Evolutionary conservation across 2,797 vertebrate species (phyloP).

Genomic region (Eptatretus atami): DNA sequence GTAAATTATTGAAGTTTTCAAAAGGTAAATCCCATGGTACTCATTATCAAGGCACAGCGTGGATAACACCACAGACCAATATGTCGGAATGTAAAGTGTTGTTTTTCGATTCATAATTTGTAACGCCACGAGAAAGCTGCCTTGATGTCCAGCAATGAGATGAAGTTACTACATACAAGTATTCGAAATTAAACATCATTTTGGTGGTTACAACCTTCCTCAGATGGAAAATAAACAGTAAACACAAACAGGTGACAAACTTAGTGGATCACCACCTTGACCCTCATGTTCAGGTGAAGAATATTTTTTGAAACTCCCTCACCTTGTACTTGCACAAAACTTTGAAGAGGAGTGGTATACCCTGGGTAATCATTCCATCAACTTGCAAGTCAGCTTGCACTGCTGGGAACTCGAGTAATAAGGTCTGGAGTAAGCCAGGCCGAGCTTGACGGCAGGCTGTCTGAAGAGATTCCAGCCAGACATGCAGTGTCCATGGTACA

Average conservation of each 20-base stretch:
- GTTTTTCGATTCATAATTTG: too few relatives aligned
- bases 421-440: conserved; percentile 57
- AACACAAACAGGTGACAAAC: too few relatives aligned
- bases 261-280: too few relatives aligned
- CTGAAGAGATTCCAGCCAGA: conserved; percentile 65
- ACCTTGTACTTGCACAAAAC: conserved; percentile 50
- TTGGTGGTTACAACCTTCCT: too few relatives aligned
- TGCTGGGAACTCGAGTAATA: conserved; percentile 76
- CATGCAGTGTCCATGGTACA: conserved; percentile 73
- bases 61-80: too few relatives aligned
- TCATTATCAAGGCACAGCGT: neutral
- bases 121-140: too few relatives aligned
- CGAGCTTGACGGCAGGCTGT: conserved; percentile 71
- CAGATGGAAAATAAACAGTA: too few relatives aligned
- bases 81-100: too few relatives aligned
- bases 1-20: neutral
- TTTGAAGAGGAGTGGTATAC: conserved; percentile 76
- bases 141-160: too few relatives aligned
- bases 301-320: neutral
- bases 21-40: neutral
- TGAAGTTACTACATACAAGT: too few relatives aligned
- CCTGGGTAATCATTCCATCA: conserved; percentile 57
- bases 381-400: conserved; percentile 56
- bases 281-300: too few relatives aligned
- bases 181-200: too few relatives aligned